These are phyloP conservation scores for Pangasianodon hypophthalmus DNA, from an alignment of 2,113 vertebrate species.

Conservation along the genomic window DNA sequence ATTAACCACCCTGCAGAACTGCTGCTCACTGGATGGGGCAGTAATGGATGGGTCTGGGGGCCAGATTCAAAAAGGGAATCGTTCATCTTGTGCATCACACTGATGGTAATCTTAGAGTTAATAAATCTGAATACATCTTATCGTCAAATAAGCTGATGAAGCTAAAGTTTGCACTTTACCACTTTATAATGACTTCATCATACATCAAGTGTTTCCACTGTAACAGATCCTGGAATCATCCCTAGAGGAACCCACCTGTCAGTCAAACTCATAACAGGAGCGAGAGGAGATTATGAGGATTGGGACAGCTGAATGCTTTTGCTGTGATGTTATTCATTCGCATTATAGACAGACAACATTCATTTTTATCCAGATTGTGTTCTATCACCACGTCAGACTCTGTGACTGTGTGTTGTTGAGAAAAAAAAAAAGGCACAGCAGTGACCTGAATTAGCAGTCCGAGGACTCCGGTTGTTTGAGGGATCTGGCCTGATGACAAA, in stretches of 20 bases:
- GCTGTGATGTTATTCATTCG: conserved; percentile 1
- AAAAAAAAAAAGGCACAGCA: not conserved
- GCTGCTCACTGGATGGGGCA: not conserved
- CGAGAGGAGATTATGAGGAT: not conserved
- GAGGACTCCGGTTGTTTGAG: not conserved
- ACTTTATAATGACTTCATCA: not conserved
- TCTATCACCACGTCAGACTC: not conserved
- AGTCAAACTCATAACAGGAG: not conserved
- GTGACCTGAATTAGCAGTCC: not conserved
- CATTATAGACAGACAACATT: not conserved
- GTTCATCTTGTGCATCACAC: not conserved
- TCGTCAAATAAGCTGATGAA: not conserved
- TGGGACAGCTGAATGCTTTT: not conserved
- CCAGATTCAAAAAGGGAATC: not conserved
- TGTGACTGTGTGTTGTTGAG: not conserved
- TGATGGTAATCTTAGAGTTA: not conserved
- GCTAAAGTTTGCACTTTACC: not conserved
- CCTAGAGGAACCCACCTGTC: not conserved
- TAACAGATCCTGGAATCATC: not conserved
- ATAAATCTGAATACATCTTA: not conserved
- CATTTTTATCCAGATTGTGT: not conserved
- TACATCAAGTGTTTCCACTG: not conserved
- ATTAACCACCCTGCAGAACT: not conserved
- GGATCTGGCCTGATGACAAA: conserved; percentile 20
- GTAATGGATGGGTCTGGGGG: not conserved